Percentiles rank a stretch among this genome's conserved stretches.
Conservation (phyloP, 2,888 invertebrate species). For the Labia minor region DNA sequence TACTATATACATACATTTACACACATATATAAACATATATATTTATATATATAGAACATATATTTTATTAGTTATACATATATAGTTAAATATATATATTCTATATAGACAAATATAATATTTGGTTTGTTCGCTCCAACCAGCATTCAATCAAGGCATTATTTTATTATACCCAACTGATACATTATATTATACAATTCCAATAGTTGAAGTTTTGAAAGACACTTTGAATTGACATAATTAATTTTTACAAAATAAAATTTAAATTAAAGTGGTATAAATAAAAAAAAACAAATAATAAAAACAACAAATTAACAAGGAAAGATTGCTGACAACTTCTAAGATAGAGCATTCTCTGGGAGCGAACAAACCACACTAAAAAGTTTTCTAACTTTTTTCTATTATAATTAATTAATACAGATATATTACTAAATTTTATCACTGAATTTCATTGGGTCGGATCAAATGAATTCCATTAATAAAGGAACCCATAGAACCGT, state of each 20-base stretch:
- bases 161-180: no score
- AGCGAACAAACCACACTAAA: neutral
- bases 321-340: no score
- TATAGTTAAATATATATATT: neutral
- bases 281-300: no score
- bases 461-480: neutral
- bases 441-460: neutral
- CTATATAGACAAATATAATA: neutral
- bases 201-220: neutral
- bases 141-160: neutral
- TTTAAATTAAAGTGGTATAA: no score
- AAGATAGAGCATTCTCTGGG: neutral
- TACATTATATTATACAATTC: neutral
- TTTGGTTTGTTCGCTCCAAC: neutral
- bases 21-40: neutral
- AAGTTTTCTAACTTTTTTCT: neutral
- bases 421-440: neutral
- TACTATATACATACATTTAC: constrained; percentile 8
- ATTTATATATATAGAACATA: neutral
- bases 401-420: neutral
- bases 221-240: constrained; percentile 13
- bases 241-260: neutral
- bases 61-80: neutral
- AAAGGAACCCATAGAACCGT: neutral
- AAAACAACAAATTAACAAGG: no score